Base-by-base conservation (phyloP, 2,888 invertebrate species). In the Noctua janthe region DNA sequence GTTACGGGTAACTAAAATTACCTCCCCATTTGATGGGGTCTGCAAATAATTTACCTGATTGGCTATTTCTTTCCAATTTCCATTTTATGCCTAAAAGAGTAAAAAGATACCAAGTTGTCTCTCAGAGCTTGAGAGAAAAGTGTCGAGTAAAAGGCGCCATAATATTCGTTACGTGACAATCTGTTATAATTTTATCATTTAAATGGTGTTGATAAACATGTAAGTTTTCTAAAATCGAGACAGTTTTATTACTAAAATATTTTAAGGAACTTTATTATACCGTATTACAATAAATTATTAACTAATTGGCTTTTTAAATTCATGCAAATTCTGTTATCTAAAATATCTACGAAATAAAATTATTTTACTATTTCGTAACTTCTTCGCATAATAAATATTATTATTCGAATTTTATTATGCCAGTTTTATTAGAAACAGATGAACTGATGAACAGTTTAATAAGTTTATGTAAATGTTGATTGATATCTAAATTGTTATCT, bases 381-480 rank as follows among this genome's bases (percentile, higher is more conserved):
- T 71, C 67, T 39, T 69, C n/a, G n/a, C 5, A 15, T 74, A 39
- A 29, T 76, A 49, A 75, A 72, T 80, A 39, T 81, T 47, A 84
- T 81, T 77, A 81, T 67, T 79, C 54, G 73, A 66, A 80, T 78
- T 88, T 80, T 67, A 86, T 77, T 81, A 80, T 17, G 29, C 17
- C 35, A 56, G 74, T 84, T 78, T 83, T 76, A 72, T 71, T 17
- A 29, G 35, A 43, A 74, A 59, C 35, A 74, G 64, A 85, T 84
- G 71, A 75, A 82, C 69, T 76, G 59, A 67, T 74, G 64, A 77
- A 54, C 59, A 64, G 76, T 84, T 71, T 83, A 85, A 82, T 79
- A 82, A 79, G 54, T 82, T 84, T 78, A 89, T 88, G 85, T 71
- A 85, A 83, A 88, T 87, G 78, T 71, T 80, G n/a, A 80, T 71